A percentile compares a stretch with the other conserved stretches of the same genome.
Evolutionary conservation across 2,113 vertebrate genomes (phyloP).

Genomic region (Morone chrysops): DNA sequence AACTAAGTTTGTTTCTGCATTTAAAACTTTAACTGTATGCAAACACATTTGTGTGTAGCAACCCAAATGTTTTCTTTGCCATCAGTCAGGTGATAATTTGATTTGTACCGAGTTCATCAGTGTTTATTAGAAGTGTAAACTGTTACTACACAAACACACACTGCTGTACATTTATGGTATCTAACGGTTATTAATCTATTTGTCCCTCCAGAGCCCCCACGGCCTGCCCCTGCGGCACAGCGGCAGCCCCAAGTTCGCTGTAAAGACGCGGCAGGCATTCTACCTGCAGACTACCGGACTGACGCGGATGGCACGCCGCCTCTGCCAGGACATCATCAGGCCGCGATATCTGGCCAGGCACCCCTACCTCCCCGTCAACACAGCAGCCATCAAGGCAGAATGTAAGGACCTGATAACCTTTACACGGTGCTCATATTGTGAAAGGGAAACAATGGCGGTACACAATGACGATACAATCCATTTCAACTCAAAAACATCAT

Average conservation of each 20-base stretch:
- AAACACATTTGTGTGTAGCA: neutral
- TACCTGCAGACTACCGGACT: conserved; percentile 93
- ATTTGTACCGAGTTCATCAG: neutral
- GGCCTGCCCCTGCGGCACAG: conserved; percentile 90
- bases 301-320: conserved; percentile 90
- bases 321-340: conserved; percentile 93
- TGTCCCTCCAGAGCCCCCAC: conserved; percentile 89
- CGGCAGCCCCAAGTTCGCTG: conserved; percentile 96
- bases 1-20: neutral
- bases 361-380: conserved; percentile 95
- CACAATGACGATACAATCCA: too few species aligned
- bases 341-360: conserved; percentile 91
- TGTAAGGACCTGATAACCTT: conserved; percentile 82
- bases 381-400: conserved; percentile 95
- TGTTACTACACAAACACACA: neutral
- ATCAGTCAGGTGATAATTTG: conserved; percentile 10
- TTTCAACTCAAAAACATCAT: too few species aligned
- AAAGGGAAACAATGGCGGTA: too few species aligned
- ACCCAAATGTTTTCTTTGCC: conserved; percentile 23
- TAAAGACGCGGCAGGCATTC: conserved; percentile 98
- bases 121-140: neutral
- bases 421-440: too few species aligned
- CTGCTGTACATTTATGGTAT: neutral
- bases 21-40: neutral
- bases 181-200: neutral